phyloP scores from a whole-genome alignment of 2,797 vertebrate genomes.

The Ptychobarbus kaznakovi region DNA sequence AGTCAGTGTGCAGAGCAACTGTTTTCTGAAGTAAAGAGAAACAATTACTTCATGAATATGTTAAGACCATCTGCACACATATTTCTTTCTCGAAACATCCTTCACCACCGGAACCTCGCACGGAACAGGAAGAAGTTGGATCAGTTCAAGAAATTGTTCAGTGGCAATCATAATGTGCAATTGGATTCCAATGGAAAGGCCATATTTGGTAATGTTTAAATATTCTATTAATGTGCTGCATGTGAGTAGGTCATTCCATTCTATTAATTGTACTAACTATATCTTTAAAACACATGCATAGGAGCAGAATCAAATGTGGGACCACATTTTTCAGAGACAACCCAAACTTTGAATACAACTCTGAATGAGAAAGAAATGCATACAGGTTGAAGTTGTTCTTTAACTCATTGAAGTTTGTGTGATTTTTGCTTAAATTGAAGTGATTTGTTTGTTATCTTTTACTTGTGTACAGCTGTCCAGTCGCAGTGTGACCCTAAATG shows the following conservation, averaged over 20 bases:
- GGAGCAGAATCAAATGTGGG: neutral
- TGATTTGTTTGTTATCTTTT: neutral
- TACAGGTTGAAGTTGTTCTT: neutral
- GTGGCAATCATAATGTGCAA: neutral
- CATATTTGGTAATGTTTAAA: neutral
- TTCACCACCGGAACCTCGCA: neutral
- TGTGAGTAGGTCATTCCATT: neutral
- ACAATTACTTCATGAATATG: slow-evolving; percentile 3
- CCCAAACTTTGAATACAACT: neutral
- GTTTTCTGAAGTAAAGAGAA: slow-evolving; percentile 4
- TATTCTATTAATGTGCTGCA: neutral
- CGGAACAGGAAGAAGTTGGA: neutral
- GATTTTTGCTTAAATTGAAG: neutral
- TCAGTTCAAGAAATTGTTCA: neutral
- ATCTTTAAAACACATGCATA: neutral
- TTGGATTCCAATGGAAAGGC: neutral
- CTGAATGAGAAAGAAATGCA: neutral
- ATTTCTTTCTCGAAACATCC: neutral
- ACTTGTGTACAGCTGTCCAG: too few species aligned
- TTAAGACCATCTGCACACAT: neutral
- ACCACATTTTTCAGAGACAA: neutral
- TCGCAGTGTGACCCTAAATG: neutral
- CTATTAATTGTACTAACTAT: neutral
- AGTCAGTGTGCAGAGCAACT: neutral
- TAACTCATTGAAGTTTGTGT: too few species aligned